phyloP scores from a whole-genome alignment of 2,888 invertebrate genomes.

The Lithophane ornitopus region DNA sequence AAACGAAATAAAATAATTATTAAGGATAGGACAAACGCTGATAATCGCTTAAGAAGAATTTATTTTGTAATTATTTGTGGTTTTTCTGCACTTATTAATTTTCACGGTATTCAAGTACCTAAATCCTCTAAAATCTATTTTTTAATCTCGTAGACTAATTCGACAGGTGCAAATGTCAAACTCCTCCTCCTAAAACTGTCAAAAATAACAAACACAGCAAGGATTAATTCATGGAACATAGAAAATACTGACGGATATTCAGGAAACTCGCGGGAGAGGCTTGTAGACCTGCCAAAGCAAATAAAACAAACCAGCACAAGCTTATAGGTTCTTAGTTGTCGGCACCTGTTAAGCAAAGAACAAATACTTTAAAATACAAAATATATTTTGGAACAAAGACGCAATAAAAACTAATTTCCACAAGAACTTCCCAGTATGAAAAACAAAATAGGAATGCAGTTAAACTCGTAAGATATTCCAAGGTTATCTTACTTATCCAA shows the following conservation, averaged over 20 bases:
- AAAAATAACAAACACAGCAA: not conserved
- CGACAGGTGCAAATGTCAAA: too few relatives aligned
- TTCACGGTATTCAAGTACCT: not conserved
- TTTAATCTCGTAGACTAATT: too few relatives aligned
- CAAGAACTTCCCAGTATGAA: not conserved
- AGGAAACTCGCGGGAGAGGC: not conserved
- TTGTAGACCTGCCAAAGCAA: not conserved
- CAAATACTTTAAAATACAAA: not conserved
- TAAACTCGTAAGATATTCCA: not conserved
- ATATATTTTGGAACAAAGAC: not conserved
- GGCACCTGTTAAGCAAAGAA: too few relatives aligned
- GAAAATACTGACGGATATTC: not conserved
- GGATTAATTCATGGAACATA: not conserved
- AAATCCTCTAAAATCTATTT: too few relatives aligned
- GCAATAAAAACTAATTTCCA: not conserved
- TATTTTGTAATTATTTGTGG: too few relatives aligned
- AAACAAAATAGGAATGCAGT: too few relatives aligned
- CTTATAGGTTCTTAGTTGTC: not conserved
- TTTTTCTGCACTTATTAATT: too few relatives aligned
- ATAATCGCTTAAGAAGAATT: not conserved
- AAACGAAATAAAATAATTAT: not conserved
- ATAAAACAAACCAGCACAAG: slow-evolving; percentile 6
- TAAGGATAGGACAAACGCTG: not conserved
- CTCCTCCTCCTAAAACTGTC: too few relatives aligned
- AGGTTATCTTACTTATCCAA: not conserved